Conservation (phyloP, 2,797 vertebrate species). For the Oreochromis grahami region DNA sequence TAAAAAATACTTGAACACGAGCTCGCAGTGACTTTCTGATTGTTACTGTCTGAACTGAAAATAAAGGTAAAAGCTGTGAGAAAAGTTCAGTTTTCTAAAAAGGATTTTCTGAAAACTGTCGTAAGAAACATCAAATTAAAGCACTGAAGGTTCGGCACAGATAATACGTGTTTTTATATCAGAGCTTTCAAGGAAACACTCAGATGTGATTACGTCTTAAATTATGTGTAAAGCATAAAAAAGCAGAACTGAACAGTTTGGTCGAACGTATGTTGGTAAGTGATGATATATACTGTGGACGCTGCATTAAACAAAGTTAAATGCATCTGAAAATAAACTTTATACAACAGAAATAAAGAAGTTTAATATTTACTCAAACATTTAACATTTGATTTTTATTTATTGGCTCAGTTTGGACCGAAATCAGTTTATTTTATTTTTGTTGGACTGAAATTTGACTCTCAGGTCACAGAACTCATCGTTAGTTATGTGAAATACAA, state of each 20-base stretch:
- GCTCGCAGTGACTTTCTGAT: fast-evolving
- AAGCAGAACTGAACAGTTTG: not conserved
- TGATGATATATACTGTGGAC: fast-evolving
- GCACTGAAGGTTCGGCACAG: not conserved
- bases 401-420: not conserved
- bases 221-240: not conserved
- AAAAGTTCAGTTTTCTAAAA: not conserved
- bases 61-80: not conserved
- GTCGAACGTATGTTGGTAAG: fast-evolving
- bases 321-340: not conserved
- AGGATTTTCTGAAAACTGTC: not conserved
- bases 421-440: not conserved
- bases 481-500: not conserved
- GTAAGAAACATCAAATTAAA: fast-evolving
- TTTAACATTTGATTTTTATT: not conserved
- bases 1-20: not conserved
- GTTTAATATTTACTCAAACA: not conserved
- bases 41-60: not conserved
- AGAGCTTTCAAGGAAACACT: not conserved
- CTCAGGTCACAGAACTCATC: not conserved
- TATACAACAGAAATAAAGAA: not conserved
- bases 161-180: fast-evolving
- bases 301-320: fast-evolving
- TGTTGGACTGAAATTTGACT: not conserved
- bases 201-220: fast-evolving